phyloP scores from a whole-genome alignment of 1,140 invertebrate species.

The Macrostomum lignano region DNA sequence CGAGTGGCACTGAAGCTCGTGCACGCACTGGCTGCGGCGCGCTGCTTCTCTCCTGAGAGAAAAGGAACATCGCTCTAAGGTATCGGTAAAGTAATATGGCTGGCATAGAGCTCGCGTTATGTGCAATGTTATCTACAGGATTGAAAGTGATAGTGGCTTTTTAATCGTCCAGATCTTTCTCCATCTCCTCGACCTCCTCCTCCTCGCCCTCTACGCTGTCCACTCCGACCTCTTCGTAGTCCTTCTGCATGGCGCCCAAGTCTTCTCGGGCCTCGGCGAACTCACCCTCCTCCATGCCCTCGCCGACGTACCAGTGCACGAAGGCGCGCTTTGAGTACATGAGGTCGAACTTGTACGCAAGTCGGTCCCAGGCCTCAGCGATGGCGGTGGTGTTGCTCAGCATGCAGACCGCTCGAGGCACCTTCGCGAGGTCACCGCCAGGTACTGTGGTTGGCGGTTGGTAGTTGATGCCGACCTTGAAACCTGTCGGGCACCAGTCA shows the following conservation, averaged over 20 bases:
- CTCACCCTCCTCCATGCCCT: conserved; percentile 6
- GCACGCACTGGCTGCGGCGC: too few relatives aligned
- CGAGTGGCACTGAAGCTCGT: too few relatives aligned
- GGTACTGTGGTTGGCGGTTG: conserved; percentile 17
- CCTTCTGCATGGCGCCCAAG: background rate
- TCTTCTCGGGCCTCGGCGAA: conserved; percentile 3
- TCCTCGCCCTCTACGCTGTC: background rate
- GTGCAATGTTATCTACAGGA: too few relatives aligned
- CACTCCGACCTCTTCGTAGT: background rate
- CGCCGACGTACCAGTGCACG: background rate
- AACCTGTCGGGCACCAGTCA: conserved; percentile 17
- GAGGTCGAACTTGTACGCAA: conserved; percentile 14
- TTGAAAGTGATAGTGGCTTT: too few relatives aligned
- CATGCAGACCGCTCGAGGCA: conserved; percentile 34
- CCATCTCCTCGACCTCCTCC: too few relatives aligned
- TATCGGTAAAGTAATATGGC: too few relatives aligned
- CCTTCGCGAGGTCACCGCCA: conserved; percentile 15
- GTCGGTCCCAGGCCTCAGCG: conserved; percentile 31
- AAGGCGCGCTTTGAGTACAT: conserved; percentile 5
- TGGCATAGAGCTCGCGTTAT: too few relatives aligned
- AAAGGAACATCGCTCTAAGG: too few relatives aligned
- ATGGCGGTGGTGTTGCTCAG: conserved; percentile 49
- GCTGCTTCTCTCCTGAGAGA: too few relatives aligned
- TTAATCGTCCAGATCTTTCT: too few relatives aligned
- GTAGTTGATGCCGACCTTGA: conserved; percentile 31